Evolutionary conservation across 1,140 invertebrate genomes (phyloP), one percentile per base, ranked within the genome.

Genomic region (Sarcophaga bullata): DNA sequence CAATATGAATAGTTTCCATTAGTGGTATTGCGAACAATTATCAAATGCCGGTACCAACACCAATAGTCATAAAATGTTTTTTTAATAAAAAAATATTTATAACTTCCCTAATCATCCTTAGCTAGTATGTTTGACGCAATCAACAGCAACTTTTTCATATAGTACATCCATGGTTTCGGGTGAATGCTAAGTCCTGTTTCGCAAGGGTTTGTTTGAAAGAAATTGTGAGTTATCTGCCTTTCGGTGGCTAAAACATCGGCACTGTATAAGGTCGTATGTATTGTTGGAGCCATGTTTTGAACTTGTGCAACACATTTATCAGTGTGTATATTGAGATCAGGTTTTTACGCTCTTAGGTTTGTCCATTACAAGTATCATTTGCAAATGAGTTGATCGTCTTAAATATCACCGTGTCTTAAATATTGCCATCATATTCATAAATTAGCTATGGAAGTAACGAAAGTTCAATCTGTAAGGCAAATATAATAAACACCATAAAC

Each of bases 361-460:
- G 91, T 99, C 99, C 98, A 99, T 99, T 6, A 99, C 91, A 0
- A 97, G 97, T 82, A 99, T 99, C 91, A 99, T 99, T 91, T 97
- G 96, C 80, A 99, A 91, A 99, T 97, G 0, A 99, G 92, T 91
- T 99, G 98, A 92, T 99, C 99, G 99, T 46, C 98, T 91, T n/a
- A 99, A 90, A 91, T 99, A 91, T 99, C 99, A 0, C 99, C 99
- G 87, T 98, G 94, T n/a, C 92, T n/a, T 99, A 90, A 99, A 99
- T 84, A 99, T 99, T 0, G 97, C 96, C 15, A 97, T n/a, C 95
- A 91, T 99, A 99, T 89, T 98, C 96, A 50, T 95, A 94, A 78
- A n/a, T 94, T 93, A 0, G 92, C 86, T 47, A 89, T 93, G 0
- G 97, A 98, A 0, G 89, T 90, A 17, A 95, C 91, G 90, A 99